phyloP scores from a whole-genome alignment of 2,888 invertebrate species.

The Uloborus plumipes region DNA sequence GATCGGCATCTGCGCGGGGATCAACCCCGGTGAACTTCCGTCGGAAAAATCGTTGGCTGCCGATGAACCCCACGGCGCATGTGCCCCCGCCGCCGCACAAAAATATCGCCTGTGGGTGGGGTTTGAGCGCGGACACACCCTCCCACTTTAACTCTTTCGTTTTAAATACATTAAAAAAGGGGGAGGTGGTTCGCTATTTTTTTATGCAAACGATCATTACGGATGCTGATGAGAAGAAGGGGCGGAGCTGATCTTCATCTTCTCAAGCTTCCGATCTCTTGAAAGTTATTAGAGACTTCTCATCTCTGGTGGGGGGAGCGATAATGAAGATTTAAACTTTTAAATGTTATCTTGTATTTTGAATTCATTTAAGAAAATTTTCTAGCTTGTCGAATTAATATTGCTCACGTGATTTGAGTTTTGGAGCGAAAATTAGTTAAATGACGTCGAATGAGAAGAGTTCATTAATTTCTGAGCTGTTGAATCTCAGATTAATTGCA shows the following conservation, averaged over 20 bases:
- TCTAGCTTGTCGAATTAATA: too few relatives aligned
- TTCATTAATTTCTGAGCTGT: too few relatives aligned
- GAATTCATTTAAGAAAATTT: too few relatives aligned
- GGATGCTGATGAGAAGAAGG: slow-evolving; percentile 28
- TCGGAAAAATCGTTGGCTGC: slow-evolving; percentile 4
- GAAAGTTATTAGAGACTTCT: too few relatives aligned
- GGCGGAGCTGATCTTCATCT: slow-evolving; percentile 1
- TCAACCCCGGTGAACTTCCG: slow-evolving; percentile 30
- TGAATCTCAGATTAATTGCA: too few relatives aligned
- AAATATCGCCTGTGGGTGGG: slow-evolving; percentile 25
- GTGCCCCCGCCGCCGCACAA: slow-evolving; percentile 39
- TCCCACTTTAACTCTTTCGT: slow-evolving; percentile 6
- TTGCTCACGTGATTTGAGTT: too few relatives aligned
- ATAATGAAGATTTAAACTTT: too few relatives aligned
- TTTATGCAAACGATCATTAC: slow-evolving; percentile 13
- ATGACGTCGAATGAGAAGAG: too few relatives aligned
- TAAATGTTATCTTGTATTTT: too few relatives aligned
- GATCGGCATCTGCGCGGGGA: slow-evolving; percentile 20
- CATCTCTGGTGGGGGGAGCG: too few relatives aligned
- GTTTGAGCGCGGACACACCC: slow-evolving; percentile 17
- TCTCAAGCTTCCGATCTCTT: too few relatives aligned
- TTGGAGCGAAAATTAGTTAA: too few relatives aligned
- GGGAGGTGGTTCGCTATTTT: slow-evolving; percentile 21
- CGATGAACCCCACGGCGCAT: slow-evolving; percentile 61
- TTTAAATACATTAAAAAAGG: slow-evolving; percentile 61